Evolutionary conservation across 2,888 invertebrate genomes (phyloP).

Genomic region (Ernsta delagoae): DNA sequence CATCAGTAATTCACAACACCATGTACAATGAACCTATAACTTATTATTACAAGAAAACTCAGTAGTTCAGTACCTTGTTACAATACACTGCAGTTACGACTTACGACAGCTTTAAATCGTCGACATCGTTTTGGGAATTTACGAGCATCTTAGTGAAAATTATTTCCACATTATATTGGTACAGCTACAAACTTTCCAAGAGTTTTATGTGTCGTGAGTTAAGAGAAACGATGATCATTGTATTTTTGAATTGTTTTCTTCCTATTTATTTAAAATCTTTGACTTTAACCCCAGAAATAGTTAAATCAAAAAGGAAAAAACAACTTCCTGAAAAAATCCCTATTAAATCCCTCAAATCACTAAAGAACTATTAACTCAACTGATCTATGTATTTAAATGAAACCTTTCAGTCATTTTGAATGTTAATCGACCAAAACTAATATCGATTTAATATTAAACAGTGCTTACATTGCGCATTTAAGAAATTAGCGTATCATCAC

Average conservation of each 20-base stretch:
- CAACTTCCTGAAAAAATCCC: too few relatives aligned
- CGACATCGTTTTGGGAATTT: slow-evolving; percentile 23
- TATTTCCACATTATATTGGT: background rate
- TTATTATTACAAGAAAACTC: background rate
- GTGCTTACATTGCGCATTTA: slow-evolving; percentile 10
- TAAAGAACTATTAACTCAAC: too few relatives aligned
- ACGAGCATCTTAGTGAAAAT: slow-evolving; percentile 24
- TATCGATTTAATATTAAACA: slow-evolving; percentile 7
- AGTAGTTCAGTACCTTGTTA: background rate
- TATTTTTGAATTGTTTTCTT: background rate
- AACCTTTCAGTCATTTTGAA: background rate
- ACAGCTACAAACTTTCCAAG: background rate
- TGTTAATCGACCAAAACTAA: background rate
- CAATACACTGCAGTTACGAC: slow-evolving; percentile 1
- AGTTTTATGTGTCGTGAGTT: background rate
- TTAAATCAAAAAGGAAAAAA: too few relatives aligned
- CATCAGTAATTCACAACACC: background rate
- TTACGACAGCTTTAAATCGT: background rate
- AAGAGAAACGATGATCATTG: background rate
- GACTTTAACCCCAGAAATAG: too few relatives aligned
- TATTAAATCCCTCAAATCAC: too few relatives aligned
- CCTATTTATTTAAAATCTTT: too few relatives aligned
- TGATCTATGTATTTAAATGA: too few relatives aligned
- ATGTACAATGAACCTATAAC: background rate
- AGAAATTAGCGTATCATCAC: slow-evolving; percentile 10